phyloP scores from a whole-genome alignment of 1,140 invertebrate species.

The Cotesia chilonis region DNA sequence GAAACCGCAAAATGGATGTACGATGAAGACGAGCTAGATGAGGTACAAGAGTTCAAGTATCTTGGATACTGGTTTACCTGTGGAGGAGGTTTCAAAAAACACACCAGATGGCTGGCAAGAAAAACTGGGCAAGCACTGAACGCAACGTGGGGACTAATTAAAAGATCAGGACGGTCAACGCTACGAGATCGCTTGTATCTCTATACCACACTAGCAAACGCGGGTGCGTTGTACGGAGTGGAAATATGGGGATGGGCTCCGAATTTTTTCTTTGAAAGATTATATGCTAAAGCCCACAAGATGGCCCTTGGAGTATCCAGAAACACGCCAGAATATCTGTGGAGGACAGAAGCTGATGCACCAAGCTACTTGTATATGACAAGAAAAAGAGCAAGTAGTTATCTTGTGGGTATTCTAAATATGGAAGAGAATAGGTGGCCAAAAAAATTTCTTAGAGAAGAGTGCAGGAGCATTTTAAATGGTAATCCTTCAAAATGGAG shows the following conservation, averaged over 20 bases:
- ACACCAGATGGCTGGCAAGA: neutral
- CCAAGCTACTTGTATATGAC: neutral
- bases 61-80: neutral
- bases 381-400: neutral
- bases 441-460: neutral
- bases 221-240: no score
- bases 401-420: neutral
- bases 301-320: neutral
- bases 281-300: no score
- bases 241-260: no score
- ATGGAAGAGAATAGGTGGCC: slow-evolving; percentile 9
- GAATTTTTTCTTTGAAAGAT: no score
- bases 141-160: slow-evolving; percentile 8
- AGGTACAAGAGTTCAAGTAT: neutral
- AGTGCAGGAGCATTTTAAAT: neutral
- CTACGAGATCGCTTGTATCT: neutral
- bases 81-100: neutral
- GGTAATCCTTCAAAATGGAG: neutral
- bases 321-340: neutral
- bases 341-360: neutral
- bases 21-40: neutral
- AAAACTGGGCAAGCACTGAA: neutral
- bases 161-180: neutral
- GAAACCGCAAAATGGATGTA: neutral
- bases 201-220: neutral